Percentiles rank a stretch among this genome's conserved stretches.
These are phyloP conservation scores for Cariama cristata DNA, from an alignment of 2,113 vertebrate species.

Conservation along the genomic window DNA sequence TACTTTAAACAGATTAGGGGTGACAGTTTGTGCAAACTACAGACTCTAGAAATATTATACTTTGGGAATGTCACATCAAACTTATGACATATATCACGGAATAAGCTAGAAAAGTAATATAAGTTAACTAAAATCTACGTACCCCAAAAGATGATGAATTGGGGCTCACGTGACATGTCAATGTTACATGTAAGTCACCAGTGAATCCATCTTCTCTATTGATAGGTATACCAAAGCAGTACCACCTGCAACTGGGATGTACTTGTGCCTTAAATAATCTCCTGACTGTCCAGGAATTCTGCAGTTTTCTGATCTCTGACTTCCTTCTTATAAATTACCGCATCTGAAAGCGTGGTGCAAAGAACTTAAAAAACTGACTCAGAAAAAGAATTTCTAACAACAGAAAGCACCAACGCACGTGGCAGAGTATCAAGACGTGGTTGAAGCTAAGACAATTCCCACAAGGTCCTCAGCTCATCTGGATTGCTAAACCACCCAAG, in stretches of 20 bases:
- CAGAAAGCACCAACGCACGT: background rate
- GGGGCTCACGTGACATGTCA: background rate
- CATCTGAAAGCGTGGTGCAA: fast-evolving
- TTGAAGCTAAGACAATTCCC: background rate
- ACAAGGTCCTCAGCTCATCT: background rate
- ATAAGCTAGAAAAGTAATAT: background rate
- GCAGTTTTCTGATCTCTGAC: background rate
- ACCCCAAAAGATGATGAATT: background rate
- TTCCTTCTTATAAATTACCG: background rate
- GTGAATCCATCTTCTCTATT: background rate
- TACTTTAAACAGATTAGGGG: background rate
- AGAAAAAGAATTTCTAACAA: background rate
- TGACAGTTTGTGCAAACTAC: background rate
- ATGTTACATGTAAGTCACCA: background rate
- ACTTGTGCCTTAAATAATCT: background rate
- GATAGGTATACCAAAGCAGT: background rate
- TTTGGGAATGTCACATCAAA: background rate
- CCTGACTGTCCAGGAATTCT: background rate
- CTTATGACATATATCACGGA: background rate
- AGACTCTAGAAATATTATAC: background rate
- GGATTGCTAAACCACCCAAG: background rate
- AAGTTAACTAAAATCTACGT: background rate
- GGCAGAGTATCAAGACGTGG: background rate
- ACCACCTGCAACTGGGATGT: background rate
- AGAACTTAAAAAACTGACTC: background rate